Evolutionary conservation across 2,888 invertebrate species (phyloP).

Genomic region (Stictocephala bisonia): DNA sequence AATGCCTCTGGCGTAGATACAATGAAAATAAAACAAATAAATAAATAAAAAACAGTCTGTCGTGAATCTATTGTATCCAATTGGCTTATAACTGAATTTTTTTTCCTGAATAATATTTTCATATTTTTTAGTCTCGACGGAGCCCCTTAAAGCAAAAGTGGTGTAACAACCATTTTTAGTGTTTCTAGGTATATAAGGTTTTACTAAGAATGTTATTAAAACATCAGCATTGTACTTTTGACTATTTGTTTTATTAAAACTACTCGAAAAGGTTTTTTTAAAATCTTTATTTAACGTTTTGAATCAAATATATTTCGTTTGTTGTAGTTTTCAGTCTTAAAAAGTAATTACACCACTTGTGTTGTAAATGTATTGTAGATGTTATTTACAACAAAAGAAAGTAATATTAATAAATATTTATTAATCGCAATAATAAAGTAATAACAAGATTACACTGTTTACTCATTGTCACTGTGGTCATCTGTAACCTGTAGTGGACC

Average conservation of each 20-base stretch:
- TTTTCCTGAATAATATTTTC: too few species aligned
- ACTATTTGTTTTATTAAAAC: neutral
- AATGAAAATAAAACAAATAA: too few species aligned
- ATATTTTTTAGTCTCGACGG: too few species aligned
- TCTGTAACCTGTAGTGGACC: neutral
- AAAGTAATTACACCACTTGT: conserved; percentile 24
- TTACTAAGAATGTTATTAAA: too few species aligned
- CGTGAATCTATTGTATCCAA: too few species aligned
- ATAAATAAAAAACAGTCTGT: too few species aligned
- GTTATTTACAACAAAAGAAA: conserved; percentile 1
- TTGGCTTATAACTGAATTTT: too few species aligned
- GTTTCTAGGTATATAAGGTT: too few species aligned
- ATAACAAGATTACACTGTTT: neutral
- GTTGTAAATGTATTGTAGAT: neutral
- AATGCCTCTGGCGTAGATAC: too few species aligned
- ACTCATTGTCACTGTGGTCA: neutral
- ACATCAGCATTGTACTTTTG: neutral
- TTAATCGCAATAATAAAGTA: neutral
- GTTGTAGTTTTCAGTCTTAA: neutral
- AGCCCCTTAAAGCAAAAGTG: too few species aligned
- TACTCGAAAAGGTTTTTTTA: neutral
- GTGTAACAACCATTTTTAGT: too few species aligned
- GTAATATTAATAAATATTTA: neutral
- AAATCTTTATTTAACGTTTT: neutral
- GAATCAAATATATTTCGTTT: neutral